These are phyloP conservation scores for Imbricaverruca yamaguchii DNA, from an alignment of 2,888 invertebrate genomes.

Conservation along the genomic window DNA sequence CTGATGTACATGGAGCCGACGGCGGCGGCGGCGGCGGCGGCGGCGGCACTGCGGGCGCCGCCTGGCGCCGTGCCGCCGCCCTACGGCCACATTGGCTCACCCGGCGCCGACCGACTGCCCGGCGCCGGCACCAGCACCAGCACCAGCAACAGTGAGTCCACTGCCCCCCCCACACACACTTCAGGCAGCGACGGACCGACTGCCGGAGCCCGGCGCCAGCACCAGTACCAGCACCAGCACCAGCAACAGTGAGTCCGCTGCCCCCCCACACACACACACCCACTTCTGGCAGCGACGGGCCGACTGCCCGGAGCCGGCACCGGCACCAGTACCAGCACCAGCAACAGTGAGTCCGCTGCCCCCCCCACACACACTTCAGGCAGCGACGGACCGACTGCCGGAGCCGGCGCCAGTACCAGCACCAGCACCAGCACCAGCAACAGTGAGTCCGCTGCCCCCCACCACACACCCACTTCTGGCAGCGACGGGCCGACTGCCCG, in stretches of 20 bases:
- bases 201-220: background rate
- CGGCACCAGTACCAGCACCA: background rate
- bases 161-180: background rate
- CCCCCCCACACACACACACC: too few relatives aligned
- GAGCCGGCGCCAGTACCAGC: background rate
- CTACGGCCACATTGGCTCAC: conserved; percentile 1
- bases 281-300: background rate
- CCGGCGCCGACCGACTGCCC: conserved; percentile 10
- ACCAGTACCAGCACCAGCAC: background rate
- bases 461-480: background rate
- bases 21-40: background rate
- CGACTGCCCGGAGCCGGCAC: background rate
- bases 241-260: background rate
- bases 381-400: background rate
- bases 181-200: too few relatives aligned
- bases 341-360: background rate
- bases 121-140: background rate
- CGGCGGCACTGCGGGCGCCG: background rate
- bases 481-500: background rate
- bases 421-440: background rate
- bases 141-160: background rate
- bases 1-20: conserved; percentile 23
- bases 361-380: background rate
- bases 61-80: background rate
- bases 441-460: background rate